Evolutionary conservation across 2,113 vertebrate species (phyloP), one percentile per base, ranked within the genome.

Genomic region (Poeciliopsis retropinna): DNA sequence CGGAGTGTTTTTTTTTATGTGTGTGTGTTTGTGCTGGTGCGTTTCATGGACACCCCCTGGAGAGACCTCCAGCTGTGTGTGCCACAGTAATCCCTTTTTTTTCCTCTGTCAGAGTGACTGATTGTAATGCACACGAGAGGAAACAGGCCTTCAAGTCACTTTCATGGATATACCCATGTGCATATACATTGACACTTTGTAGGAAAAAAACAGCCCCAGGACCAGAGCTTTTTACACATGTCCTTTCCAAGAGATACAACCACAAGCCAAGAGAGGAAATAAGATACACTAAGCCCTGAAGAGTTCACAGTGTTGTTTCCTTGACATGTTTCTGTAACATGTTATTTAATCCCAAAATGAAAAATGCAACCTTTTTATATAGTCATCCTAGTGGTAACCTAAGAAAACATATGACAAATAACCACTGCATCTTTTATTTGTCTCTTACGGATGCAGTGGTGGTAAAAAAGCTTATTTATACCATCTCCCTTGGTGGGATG

Each of bases 41-140:
- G 82, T 85, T 66, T 86, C 79, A 70, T 34, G 61, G 81, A 82
- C 70, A 70, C 80, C 84, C 89, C 86, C 88, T 32, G 73, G 76
- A 82, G 84, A 87, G 85, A 86, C 81, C 68, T 80, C 89, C 89
- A 82, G 76, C 88, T 72, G 87, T 72, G 84, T 86, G 73, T 87
- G 80, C 83, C 85, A 85, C 82, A 72, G 69, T 30, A 62, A 85
- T 72, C 54, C 80, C 12, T 71, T 75, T 81, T 76, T 34, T 51
- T 34, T 32, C 66, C 79, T 73, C 85, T 89, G 89, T 87, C 88
- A 89, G 68, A 85, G 82, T 80, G 87, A 90, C 80, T 78, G 81
- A 90, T 78, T 77, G 75, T 73, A 85, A 85, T 85, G 80, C 87
- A 86, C 87, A 89, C 81, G 71, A 85, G 89, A 83, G 80, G 83